phyloP scores from a whole-genome alignment of 2,888 invertebrate species.

The Thymelicus acteon region DNA sequence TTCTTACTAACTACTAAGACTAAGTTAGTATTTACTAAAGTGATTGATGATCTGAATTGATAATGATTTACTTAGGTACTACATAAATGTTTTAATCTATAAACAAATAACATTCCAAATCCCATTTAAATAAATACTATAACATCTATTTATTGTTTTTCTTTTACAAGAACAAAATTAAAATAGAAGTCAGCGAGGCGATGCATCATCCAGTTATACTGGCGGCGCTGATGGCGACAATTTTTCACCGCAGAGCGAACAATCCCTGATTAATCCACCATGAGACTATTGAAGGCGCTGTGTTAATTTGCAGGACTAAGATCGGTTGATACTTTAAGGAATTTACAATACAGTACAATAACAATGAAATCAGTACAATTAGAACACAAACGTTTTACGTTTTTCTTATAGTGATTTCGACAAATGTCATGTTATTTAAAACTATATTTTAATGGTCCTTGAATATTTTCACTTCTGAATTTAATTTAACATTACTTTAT shows the following conservation, averaged over 20 bases:
- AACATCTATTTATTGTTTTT: background rate
- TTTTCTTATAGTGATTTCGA: no score
- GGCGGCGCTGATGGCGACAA: conserved; percentile 76
- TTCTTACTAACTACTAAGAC: no score
- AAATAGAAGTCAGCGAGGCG: conserved; percentile 45
- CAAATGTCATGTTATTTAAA: no score
- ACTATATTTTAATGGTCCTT: no score
- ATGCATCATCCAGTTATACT: conserved; percentile 74
- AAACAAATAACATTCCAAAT: background rate
- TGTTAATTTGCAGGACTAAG: conserved; percentile 46
- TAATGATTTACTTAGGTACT: no score
- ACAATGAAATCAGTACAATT: no score
- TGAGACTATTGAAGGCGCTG: conserved; percentile 71
- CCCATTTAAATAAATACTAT: background rate
- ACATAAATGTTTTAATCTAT: no score
- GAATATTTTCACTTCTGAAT: no score
- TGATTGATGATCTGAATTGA: no score
- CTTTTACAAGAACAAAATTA: conserved; percentile 13
- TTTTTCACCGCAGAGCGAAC: conserved; percentile 76
- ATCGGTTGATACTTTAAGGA: conserved; percentile 56
- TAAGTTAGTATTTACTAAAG: no score
- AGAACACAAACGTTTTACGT: no score
- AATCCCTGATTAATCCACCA: conserved; percentile 80
- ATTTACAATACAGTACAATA: background rate
- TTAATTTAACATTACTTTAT: no score